Base-by-base conservation (phyloP, 2,888 invertebrate genomes). In the Ischnus inquisitorius region DNA sequence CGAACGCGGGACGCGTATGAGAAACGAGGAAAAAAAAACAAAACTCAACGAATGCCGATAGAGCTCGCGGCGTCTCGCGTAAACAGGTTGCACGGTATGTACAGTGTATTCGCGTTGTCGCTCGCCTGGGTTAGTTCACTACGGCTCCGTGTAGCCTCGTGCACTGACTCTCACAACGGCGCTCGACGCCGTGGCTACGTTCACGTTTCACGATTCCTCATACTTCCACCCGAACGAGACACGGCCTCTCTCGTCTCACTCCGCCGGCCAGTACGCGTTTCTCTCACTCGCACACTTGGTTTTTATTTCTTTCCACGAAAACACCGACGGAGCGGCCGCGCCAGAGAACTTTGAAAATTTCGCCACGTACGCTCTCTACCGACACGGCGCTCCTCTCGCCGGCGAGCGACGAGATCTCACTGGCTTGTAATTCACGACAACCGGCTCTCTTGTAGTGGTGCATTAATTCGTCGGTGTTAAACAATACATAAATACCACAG, bases 81-180 rank as follows among this genome's bases (percentile, higher is more conserved):
- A 84, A 86, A 86, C 87, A 87, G 87, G 87, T 87, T 86, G 87
- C 83, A 74, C 69, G 79, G 77, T 78, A 79, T 69, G 62, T 80
- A 75, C 77, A 67, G 43, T 46, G 57, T 28, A 60, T 69, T 34
- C 19, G 16, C 12, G 48, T 39, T 54, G 65, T 39, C 83, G 77
- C 57, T 48, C 82, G 51, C 34, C 62, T 60, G 41, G 8, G 65
- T 78, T 72, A 41, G 72, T 67, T 83, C 83, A 62, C 76, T 72
- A 34, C 74, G 57, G 64, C 79, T 77, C 80, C 57, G 79, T 57
- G 71, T 71, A 83, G 83, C 78, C 75, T 79, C 81, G 81, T 79
- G 81, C 84, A 79, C 78, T 75, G 84, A 69, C 84, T 75, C 74
- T 64, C 46, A 51, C 71, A 28, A 62, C 81, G 81, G 74, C 81